phyloP scores from a whole-genome alignment of 2,113 vertebrate genomes.

The Triplophysa dalaica region DNA sequence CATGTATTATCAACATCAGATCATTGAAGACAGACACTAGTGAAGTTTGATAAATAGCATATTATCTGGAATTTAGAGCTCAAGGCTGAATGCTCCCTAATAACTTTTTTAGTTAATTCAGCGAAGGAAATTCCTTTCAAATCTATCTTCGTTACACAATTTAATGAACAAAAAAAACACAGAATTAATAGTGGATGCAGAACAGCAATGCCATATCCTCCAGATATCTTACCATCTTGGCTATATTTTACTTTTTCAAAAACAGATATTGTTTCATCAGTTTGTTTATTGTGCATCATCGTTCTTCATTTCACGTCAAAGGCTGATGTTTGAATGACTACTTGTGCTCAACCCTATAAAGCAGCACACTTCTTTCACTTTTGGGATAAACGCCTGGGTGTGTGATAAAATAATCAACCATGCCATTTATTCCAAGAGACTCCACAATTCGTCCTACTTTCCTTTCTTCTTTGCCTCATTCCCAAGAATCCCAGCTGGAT shows the following conservation, averaged over 20 bases:
- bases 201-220: background rate
- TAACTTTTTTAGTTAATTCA: background rate
- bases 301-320: background rate
- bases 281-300: background rate
- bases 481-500: conserved; percentile 53
- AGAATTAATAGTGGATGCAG: background rate
- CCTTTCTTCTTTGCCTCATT: conserved; percentile 58
- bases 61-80: background rate
- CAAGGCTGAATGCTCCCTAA: background rate
- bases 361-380: conserved; percentile 8
- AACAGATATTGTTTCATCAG: background rate
- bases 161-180: too few species aligned
- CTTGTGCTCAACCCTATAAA: conserved; percentile 1
- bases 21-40: background rate
- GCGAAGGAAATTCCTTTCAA: background rate
- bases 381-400: conserved; percentile 49
- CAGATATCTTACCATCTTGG: conserved; percentile 8
- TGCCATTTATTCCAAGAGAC: conserved; percentile 72
- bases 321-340: conserved; percentile 1
- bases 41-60: background rate
- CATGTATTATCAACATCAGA: background rate
- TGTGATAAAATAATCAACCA: conserved; percentile 71
- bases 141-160: background rate
- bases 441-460: conserved; percentile 66
- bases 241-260: background rate